phyloP scores from a whole-genome alignment of 2,113 vertebrate genomes.

The Probosciger aterrimus region DNA sequence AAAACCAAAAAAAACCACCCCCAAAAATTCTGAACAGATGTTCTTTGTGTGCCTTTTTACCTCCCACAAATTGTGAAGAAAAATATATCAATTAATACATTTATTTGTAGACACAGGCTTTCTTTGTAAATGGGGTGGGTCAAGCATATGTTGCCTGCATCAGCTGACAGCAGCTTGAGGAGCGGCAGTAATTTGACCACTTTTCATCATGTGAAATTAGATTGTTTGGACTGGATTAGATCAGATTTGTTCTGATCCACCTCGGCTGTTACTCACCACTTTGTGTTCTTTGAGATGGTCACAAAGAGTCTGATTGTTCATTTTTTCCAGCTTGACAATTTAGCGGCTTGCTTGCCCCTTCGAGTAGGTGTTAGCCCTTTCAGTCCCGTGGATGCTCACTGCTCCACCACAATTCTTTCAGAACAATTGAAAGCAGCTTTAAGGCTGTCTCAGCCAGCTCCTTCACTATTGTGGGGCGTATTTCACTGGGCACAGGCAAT shows the following conservation, averaged over 20 bases:
- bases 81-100: neutral
- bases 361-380: conserved; percentile 8
- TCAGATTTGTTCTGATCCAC: neutral
- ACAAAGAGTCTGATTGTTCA: conserved; percentile 37
- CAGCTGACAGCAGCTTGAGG: neutral
- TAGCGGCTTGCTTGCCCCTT: neutral
- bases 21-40: neutral
- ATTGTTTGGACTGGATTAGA: conserved; percentile 37
- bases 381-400: neutral
- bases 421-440: neutral
- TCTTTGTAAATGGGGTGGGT: neutral
- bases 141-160: neutral
- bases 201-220: conserved; percentile 26
- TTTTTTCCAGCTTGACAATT: conserved; percentile 16
- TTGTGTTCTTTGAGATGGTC: neutral
- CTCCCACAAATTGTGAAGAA: neutral
- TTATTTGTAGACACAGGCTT: neutral
- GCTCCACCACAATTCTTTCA: neutral
- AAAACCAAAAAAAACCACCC: neutral
- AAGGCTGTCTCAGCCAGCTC: neutral
- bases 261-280: neutral
- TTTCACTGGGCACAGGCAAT: neutral
- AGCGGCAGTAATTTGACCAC: neutral
- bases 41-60: neutral
- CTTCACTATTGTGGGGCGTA: neutral